A percentile compares a stretch with the other conserved stretches of the same genome.
Evolutionary conservation across 2,113 vertebrate species (phyloP).

Genomic region (Opisthocomus hoazin): DNA sequence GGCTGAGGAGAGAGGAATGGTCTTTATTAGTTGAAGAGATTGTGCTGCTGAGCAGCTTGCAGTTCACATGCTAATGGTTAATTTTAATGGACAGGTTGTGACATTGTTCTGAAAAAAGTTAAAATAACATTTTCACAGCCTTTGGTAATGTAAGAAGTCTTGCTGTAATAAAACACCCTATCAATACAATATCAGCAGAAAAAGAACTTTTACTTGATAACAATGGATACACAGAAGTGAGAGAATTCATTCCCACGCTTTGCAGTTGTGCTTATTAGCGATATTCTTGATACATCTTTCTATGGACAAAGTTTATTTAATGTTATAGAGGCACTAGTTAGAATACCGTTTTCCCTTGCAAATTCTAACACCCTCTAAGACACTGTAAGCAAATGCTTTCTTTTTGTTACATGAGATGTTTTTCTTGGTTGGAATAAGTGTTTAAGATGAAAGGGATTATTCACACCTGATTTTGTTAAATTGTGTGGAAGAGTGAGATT

Average conservation of each 20-base stretch:
- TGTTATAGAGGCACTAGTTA: not conserved
- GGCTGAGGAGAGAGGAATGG: not conserved
- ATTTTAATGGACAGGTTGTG: constrained; percentile 35
- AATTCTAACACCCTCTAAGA: not conserved
- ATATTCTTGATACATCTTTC: not conserved
- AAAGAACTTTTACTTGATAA: not conserved
- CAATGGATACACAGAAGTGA: not conserved
- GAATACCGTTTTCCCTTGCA: not conserved
- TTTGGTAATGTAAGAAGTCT: not conserved
- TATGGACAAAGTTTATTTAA: not conserved
- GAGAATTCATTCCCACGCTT: not conserved
- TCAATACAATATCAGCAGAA: not conserved
- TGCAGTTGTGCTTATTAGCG: not conserved
- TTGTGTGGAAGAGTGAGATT: not conserved
- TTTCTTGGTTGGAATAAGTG: not conserved
- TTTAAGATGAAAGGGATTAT: not conserved
- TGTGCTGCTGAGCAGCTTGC: not conserved
- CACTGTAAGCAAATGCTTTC: not conserved
- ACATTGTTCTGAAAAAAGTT: constrained; percentile 29
- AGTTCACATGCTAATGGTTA: not conserved
- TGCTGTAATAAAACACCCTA: not conserved
- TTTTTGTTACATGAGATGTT: not conserved
- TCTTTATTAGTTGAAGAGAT: constrained; percentile 6
- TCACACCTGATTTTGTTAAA: not conserved
- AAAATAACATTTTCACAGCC: constrained; percentile 42